Percentiles rank a stretch among this genome's conserved stretches.
phyloP scores from a whole-genome alignment of 2,113 vertebrate genomes.

The Rhynchomys soricoides region DNA sequence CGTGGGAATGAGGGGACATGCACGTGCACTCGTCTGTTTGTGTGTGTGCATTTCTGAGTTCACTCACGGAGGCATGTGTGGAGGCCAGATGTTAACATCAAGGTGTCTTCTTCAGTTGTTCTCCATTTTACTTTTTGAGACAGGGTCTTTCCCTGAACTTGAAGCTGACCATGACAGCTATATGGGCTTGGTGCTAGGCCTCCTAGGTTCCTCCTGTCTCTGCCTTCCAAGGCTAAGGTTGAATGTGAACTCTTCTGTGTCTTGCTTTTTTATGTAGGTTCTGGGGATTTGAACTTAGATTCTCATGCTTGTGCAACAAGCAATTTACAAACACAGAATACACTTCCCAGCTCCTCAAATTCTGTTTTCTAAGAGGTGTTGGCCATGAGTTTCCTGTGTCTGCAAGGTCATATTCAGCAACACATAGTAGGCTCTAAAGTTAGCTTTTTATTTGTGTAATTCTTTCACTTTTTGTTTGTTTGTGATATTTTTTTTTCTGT shows the following conservation, averaged over 20 bases:
- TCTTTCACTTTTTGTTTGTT: background rate
- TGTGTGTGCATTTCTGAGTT: background rate
- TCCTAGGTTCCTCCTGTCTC: too few species aligned
- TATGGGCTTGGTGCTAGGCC: background rate
- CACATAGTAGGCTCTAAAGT: background rate
- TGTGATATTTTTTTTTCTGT: background rate
- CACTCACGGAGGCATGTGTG: background rate
- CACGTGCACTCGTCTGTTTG: too few species aligned
- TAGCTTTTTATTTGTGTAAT: background rate
- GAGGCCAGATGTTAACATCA: background rate
- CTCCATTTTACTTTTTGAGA: background rate
- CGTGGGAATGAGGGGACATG: too few species aligned
- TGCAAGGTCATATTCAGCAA: background rate
- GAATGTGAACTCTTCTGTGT: background rate
- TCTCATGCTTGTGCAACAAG: background rate
- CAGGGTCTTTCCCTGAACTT: background rate
- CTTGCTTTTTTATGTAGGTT: background rate
- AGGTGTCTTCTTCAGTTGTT: background rate
- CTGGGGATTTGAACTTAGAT: background rate
- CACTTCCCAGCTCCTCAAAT: background rate
- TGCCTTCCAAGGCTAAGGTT: too few species aligned
- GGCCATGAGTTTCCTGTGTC: background rate
- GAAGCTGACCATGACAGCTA: background rate
- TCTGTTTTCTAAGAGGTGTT: background rate
- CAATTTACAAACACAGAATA: background rate